Base-by-base conservation (phyloP, 2,113 vertebrate genomes). In the Syngnathoides biaculeatus region DNA sequence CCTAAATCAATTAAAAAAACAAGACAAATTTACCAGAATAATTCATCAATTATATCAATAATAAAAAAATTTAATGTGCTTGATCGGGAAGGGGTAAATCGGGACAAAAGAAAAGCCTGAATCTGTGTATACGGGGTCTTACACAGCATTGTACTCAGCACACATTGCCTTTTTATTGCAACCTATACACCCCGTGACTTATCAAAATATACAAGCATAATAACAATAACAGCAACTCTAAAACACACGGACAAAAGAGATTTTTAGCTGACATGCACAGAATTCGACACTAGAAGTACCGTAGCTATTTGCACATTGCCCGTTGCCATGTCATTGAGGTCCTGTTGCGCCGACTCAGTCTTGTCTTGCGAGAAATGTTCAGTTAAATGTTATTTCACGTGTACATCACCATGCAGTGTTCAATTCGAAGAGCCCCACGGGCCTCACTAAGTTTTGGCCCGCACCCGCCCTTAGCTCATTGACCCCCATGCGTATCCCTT, bases 341-440 rank as follows among this genome's bases (percentile, higher is more conserved):
- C 45, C 60, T 65, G 53, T 60, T 64, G 59, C 59, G 24, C 39
- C 39, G 39, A 62, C 39, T 40, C 22, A 5, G 5, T 62, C 73
- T 40, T 59, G 38, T 79, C 50, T 17, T 24, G 12, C 2, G 55
- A 62, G 20, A 74, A 80, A 74, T 74, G 61, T 77, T 67, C 62
- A 74, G 65, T 68, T 74, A 30, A 38, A 68, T 74, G 69, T 73
- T 72, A 79, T 83, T 73, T 69, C 52, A 74, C 66, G 75, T 80
- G 80, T 69, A 80, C 80, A 81, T 86, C 85, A 69, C 64, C 48
- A 9, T 48, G 59, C 66, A 77, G 79, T 70, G 57, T 82, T 89
- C 69, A 80, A 81, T 78, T 82, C 73, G 74, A 84, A 78, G 67
- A 85, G 70, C 81, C 82, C 84, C 76, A 11, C 68, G 80, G 84